A percentile compares a stretch with the other conserved stretches of the same genome.
phyloP scores from a whole-genome alignment of 2,888 invertebrate genomes.

The Rotaria socialis region DNA sequence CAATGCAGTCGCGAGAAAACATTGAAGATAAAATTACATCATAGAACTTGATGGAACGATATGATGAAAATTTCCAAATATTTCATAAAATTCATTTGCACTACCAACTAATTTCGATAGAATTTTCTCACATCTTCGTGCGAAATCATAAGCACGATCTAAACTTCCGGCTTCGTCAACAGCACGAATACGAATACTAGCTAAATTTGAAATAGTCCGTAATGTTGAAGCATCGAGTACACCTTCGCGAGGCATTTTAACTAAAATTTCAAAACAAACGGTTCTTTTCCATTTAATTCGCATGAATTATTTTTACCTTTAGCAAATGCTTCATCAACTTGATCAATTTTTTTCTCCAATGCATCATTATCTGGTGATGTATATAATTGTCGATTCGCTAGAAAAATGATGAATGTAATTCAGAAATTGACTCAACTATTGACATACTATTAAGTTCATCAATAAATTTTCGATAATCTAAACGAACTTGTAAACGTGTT shows the following conservation, averaged over 20 bases:
- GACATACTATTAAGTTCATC: neutral
- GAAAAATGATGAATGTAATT: neutral
- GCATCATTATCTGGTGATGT: neutral
- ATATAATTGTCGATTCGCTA: neutral
- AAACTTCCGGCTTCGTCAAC: neutral
- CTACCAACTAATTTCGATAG: neutral
- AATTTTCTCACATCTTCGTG: conserved; percentile 13
- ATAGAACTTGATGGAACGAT: neutral
- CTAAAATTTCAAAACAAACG: neutral
- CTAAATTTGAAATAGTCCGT: neutral
- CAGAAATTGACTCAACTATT: neutral
- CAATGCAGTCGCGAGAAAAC: neutral
- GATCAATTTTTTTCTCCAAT: conserved; percentile 1
- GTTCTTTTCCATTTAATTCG: neutral
- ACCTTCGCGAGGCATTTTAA: conserved; percentile 14
- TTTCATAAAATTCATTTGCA: conserved; percentile 2
- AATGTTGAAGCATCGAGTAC: conserved; percentile 8
- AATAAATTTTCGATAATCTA: conserved; percentile 15
- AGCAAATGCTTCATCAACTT: neutral
- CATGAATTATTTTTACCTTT: neutral
- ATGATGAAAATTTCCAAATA: neutral
- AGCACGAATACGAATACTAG: neutral
- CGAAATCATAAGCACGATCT: conserved; percentile 2
- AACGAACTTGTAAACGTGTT: neutral
- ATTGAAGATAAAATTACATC: conserved; percentile 6